These are phyloP conservation scores for Pseudococcus jackbeardsleyi DNA, from an alignment of 2,888 invertebrate genomes.

Conservation along the genomic window DNA sequence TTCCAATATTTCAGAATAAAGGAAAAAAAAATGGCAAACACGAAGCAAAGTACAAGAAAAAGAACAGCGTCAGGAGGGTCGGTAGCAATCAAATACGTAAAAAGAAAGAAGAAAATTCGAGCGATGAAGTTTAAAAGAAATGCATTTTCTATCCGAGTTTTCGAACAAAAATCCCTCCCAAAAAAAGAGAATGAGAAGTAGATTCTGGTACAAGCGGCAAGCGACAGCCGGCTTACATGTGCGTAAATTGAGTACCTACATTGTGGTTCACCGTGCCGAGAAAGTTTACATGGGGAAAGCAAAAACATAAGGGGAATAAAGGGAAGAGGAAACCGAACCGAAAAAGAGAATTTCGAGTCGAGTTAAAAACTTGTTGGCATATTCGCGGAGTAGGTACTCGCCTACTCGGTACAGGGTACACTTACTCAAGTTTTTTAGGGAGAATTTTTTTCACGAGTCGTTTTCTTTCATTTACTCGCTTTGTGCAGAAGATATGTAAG, in stretches of 20 bases:
- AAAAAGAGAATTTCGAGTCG: conserved; percentile 14
- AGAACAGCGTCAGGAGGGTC: too few relatives aligned
- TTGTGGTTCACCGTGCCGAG: conserved; percentile 37
- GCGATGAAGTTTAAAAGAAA: conserved; percentile 28
- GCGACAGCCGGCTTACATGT: conserved; percentile 29
- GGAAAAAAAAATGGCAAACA: too few relatives aligned
- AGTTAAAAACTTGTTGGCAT: conserved; percentile 46
- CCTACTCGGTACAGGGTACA: too few relatives aligned
- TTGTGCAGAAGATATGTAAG: conserved; percentile 5
- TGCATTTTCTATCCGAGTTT: conserved; percentile 12
- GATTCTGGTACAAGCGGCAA: background rate
- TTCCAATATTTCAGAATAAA: too few relatives aligned
- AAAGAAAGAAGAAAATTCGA: background rate
- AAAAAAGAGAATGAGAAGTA: background rate
- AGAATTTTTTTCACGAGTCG: background rate
- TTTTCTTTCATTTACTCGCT: background rate
- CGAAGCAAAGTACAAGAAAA: too few relatives aligned
- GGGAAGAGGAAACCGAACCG: background rate
- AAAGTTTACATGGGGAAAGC: background rate
- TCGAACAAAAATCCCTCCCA: background rate
- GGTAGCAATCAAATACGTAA: too few relatives aligned
- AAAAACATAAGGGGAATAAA: background rate
- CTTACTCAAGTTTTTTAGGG: conserved; percentile 23
- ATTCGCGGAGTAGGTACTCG: background rate
- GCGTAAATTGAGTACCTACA: conserved; percentile 35